Evolutionary conservation across 1,140 invertebrate species (phyloP).

Genomic region (Hyphantria cunea): DNA sequence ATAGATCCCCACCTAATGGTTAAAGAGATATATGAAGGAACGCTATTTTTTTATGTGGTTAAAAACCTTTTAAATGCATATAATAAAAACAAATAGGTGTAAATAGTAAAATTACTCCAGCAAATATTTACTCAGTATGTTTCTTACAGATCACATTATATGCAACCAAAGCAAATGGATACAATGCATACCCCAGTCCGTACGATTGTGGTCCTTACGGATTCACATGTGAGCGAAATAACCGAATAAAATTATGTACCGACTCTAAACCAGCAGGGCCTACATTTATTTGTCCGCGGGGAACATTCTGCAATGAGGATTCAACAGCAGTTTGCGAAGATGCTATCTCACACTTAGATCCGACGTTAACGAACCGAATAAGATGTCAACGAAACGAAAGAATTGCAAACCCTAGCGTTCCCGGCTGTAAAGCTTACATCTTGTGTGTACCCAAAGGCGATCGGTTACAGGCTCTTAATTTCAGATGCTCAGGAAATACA

Average conservation of each 20-base stretch:
- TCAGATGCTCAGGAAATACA: constrained; percentile 70
- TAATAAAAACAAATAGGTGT: too few species aligned
- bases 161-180: constrained; percentile 17
- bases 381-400: constrained; percentile 65
- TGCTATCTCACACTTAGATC: constrained; percentile 57
- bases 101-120: too few species aligned
- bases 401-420: constrained; percentile 63
- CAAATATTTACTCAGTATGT: too few species aligned
- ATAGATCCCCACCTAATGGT: too few species aligned
- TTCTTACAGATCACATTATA: constrained; percentile 37
- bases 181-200: constrained; percentile 30
- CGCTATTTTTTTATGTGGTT: too few species aligned
- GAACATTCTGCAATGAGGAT: constrained; percentile 68
- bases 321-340: constrained; percentile 66
- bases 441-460: constrained; percentile 72
- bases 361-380: constrained; percentile 47
- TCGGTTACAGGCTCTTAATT: constrained; percentile 71
- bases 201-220: constrained; percentile 64
- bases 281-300: constrained; percentile 60
- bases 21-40: too few species aligned
- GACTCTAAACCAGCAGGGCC: constrained; percentile 58
- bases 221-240: constrained; percentile 63
- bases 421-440: constrained; percentile 73
- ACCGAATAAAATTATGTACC: constrained; percentile 61
- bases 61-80: too few species aligned